These are phyloP conservation scores for Anolis sagrei DNA, from an alignment of 2,113 vertebrate genomes.

Conservation along the genomic window DNA sequence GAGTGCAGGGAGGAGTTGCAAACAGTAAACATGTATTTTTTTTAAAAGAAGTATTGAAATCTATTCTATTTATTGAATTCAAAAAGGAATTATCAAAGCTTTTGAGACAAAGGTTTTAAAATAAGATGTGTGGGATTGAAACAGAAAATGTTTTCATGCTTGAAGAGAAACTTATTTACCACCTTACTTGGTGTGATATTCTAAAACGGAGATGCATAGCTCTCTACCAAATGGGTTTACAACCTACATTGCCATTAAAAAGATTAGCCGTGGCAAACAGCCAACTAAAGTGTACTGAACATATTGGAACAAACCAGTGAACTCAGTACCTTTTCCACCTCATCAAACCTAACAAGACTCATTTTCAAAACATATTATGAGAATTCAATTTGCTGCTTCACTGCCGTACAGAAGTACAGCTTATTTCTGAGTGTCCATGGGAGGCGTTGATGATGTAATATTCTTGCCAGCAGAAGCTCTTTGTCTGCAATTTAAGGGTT, in stretches of 20 bases:
- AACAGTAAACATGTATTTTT: constrained; percentile 16
- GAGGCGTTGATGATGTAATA: constrained; percentile 59
- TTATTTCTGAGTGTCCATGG: constrained; percentile 66
- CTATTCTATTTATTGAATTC: constrained; percentile 43
- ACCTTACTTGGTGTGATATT: constrained; percentile 57
- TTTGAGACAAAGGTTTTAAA: constrained; percentile 40
- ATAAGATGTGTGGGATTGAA: constrained; percentile 51
- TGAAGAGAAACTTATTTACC: constrained; percentile 73
- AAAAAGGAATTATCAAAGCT: constrained; percentile 41
- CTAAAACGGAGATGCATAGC: constrained; percentile 52
- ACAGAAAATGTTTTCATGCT: constrained; percentile 58
- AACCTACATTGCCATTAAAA: constrained; percentile 82
- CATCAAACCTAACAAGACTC: constrained; percentile 85
- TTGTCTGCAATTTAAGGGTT: constrained; percentile 66
- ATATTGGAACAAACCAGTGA: constrained; percentile 81
- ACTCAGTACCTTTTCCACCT: constrained; percentile 82
- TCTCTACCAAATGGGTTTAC: constrained; percentile 75
- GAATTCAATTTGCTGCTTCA: constrained; percentile 90
- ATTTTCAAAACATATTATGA: constrained; percentile 82
- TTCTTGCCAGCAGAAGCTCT: constrained; percentile 54
- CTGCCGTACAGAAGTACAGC: constrained; percentile 71
- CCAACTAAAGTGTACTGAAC: constrained; percentile 77
- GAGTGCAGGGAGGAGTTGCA: background rate
- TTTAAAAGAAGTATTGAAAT: constrained; percentile 25
- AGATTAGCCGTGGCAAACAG: constrained; percentile 82